phyloP scores from a whole-genome alignment of 2,888 invertebrate species.

The Xestia sexstrigata region DNA sequence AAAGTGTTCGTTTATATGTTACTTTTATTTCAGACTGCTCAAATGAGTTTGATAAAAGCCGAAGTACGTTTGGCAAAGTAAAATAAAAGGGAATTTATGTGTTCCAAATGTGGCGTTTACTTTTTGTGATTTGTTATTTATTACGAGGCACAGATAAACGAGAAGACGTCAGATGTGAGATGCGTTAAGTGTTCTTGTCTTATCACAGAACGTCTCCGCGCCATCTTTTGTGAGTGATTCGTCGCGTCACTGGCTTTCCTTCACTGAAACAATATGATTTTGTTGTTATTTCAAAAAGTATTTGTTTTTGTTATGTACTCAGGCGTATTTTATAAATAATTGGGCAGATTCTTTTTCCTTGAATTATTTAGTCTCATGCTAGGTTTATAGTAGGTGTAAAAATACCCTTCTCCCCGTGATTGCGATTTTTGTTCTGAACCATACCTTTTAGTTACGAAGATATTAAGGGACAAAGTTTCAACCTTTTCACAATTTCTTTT shows the following conservation, averaged over 20 bases:
- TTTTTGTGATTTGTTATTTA: constrained; percentile 53
- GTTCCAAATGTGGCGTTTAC: constrained; percentile 41
- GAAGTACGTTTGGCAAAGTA: constrained; percentile 19
- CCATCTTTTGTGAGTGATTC: constrained; percentile 27
- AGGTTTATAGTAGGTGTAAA: no score
- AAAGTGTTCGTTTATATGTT: constrained; percentile 26
- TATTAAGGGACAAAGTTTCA: no score
- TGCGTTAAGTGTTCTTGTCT: constrained; percentile 40
- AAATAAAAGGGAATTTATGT: constrained; percentile 31
- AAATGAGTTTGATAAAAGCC: constrained; percentile 39
- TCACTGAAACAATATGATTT: constrained; percentile 2
- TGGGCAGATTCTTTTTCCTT: not conserved
- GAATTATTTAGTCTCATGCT: not conserved
- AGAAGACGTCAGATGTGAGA: constrained; percentile 26
- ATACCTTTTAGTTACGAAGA: no score
- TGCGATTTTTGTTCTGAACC: no score
- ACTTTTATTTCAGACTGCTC: constrained; percentile 33
- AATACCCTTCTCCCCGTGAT: no score
- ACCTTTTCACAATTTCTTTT: no score
- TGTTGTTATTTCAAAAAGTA: not conserved
- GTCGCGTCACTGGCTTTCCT: constrained; percentile 17
- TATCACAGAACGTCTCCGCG: constrained; percentile 2
- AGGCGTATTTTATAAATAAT: not conserved
- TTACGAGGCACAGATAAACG: constrained; percentile 25
- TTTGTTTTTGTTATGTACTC: not conserved